Conservation (phyloP, 2,113 vertebrate genomes). For the Phodopus roborovskii region DNA sequence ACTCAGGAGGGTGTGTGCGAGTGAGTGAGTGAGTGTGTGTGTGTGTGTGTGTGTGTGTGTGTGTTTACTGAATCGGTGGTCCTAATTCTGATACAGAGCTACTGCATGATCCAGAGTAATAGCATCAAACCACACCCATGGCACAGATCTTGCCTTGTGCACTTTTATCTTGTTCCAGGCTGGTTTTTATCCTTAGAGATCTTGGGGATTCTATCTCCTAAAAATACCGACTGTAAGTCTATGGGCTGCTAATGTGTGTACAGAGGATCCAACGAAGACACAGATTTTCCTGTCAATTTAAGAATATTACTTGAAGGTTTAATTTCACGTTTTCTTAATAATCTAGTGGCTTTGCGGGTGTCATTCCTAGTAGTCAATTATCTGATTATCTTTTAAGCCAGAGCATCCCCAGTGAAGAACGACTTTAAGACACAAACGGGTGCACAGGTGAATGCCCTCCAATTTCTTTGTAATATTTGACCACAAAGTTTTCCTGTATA, state of each 20-base stretch:
- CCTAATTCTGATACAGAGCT: neutral
- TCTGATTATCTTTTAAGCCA: constrained; percentile 47
- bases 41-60: neutral
- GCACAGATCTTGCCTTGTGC: neutral
- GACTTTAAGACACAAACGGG: constrained; percentile 11
- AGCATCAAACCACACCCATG: neutral
- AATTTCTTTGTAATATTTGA: constrained; percentile 38
- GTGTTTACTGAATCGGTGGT: neutral
- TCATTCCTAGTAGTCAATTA: neutral
- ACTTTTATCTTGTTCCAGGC: neutral
- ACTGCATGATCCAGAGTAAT: neutral
- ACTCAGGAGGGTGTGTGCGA: neutral
- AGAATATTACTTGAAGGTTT: constrained; percentile 26
- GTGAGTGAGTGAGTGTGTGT: too few species aligned
- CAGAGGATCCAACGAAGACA: neutral
- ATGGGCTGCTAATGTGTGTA: neutral
- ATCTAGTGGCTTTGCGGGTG: neutral
- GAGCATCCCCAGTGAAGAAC: neutral
- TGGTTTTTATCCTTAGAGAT: neutral
- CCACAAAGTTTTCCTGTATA: neutral
- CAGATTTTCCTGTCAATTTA: constrained; percentile 27
- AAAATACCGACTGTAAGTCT: neutral
- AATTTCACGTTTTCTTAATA: constrained; percentile 8
- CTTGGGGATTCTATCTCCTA: neutral
- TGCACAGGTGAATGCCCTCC: constrained; percentile 4